A percentile compares a stretch with the other conserved stretches of the same genome.
These are phyloP conservation scores for Drosophila azteca DNA, from an alignment of 1,140 invertebrate species.

Conservation along the genomic window DNA sequence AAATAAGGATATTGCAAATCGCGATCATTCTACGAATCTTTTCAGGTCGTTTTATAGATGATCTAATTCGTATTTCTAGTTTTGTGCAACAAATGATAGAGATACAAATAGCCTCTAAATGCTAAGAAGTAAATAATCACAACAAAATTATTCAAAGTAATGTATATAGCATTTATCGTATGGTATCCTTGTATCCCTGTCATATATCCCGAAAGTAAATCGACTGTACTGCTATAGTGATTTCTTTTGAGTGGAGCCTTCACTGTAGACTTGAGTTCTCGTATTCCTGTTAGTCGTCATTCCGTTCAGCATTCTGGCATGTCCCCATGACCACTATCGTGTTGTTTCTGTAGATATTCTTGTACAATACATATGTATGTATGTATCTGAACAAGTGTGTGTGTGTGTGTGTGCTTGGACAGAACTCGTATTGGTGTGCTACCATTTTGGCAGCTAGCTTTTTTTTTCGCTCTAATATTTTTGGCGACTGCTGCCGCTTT, in stretches of 20 bases:
- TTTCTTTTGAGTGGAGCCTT: background rate
- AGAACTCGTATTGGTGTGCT: conserved; percentile 41
- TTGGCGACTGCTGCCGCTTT: conserved; percentile 74
- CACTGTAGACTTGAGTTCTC: conserved; percentile 19
- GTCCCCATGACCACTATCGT: conserved; percentile 59
- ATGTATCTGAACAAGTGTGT: background rate
- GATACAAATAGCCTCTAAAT: too few relatives aligned
- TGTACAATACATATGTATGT: background rate
- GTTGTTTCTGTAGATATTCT: conserved; percentile 29
- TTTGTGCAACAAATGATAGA: too few relatives aligned
- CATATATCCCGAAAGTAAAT: background rate
- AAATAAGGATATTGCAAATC: too few relatives aligned
- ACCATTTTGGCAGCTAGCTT: conserved; percentile 40
- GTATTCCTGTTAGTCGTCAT: conserved; percentile 51
- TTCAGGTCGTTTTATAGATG: too few relatives aligned
- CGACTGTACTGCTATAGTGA: background rate
- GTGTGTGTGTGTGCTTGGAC: conserved; percentile 41
- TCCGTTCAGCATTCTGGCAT: conserved; percentile 68
- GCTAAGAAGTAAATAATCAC: too few relatives aligned
- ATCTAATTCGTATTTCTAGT: too few relatives aligned
- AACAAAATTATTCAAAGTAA: too few relatives aligned
- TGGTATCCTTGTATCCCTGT: background rate
- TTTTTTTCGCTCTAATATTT: conserved; percentile 74
- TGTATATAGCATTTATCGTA: too few relatives aligned
- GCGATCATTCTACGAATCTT: too few relatives aligned